These are phyloP conservation scores for Mus pahari DNA, from an alignment of 2,113 vertebrate species.

Conservation along the genomic window DNA sequence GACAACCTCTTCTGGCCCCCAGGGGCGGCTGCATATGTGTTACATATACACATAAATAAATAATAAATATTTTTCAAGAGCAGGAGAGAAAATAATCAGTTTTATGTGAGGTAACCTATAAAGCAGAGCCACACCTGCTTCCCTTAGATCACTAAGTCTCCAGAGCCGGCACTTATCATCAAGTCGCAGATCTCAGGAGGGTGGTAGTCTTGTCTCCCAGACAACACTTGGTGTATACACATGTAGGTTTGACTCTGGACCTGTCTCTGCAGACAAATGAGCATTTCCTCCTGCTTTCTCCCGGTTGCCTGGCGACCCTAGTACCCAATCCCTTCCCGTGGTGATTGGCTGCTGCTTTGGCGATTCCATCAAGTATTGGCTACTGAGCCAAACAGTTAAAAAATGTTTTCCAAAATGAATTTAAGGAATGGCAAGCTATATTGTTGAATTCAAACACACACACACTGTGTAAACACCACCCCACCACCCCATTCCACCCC, in stretches of 20 bases:
- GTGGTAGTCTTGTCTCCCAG: not conserved
- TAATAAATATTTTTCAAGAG: not conserved
- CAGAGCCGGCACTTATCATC: not conserved
- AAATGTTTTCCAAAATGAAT: not conserved
- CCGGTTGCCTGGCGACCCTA: not conserved
- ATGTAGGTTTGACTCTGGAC: not conserved
- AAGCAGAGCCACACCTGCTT: not conserved
- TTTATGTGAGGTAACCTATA: not conserved
- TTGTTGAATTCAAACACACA: not conserved
- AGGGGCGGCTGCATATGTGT: not conserved
- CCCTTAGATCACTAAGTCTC: not conserved
- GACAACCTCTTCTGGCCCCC: not conserved
- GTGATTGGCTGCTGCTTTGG: not conserved
- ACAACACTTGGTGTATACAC: not conserved
- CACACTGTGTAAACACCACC: not conserved
- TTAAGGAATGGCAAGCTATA: constrained; percentile 12
- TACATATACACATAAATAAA: not conserved
- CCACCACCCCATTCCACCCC: too few species aligned
- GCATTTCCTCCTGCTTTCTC: constrained; percentile 11
- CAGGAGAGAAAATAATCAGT: not conserved
- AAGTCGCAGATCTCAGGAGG: not conserved
- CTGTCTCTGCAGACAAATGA: constrained; percentile 27
- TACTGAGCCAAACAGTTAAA: not conserved
- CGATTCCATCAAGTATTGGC: not conserved
- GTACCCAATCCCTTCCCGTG: not conserved